These are phyloP conservation scores for Ambastaia sidthimunki DNA, from an alignment of 2,797 vertebrate species.

Conservation along the genomic window DNA sequence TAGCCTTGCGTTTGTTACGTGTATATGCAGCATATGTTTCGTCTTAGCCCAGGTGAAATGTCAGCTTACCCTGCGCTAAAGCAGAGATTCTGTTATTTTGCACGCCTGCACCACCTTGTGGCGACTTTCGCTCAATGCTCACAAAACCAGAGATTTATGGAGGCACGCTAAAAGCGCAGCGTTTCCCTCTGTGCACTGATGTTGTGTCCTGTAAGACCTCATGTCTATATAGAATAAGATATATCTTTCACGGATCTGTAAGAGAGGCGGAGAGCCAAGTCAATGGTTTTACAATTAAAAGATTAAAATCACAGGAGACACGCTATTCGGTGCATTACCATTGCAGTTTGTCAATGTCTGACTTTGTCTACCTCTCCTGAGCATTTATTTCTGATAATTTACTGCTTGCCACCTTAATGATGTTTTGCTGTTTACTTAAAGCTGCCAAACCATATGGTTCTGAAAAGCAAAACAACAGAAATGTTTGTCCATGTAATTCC, in stretches of 20 bases:
- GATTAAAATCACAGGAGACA: conserved; percentile 25
- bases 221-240: conserved; percentile 7
- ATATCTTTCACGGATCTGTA: not conserved
- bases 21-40: conserved; percentile 22
- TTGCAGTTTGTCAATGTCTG: conserved; percentile 16
- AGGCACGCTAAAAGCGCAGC: not conserved
- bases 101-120: conserved; percentile 66
- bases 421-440: conserved; percentile 26
- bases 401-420: conserved; percentile 20
- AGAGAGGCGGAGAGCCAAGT: conserved; percentile 11
- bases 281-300: conserved; percentile 34
- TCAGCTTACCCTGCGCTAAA: not conserved
- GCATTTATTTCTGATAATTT: conserved; percentile 26
- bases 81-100: not conserved
- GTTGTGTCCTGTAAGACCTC: conserved; percentile 10
- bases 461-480: not conserved
- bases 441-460: conserved; percentile 2
- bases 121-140: conserved; percentile 14
- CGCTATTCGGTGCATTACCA: conserved; percentile 31
- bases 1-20: conserved; percentile 1
- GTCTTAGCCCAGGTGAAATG: conserved; percentile 33
- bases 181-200: conserved; percentile 13
- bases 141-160: conserved; percentile 28
- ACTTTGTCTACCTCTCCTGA: not conserved
- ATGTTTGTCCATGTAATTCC: conserved; percentile 7